Evolutionary conservation across 2,888 invertebrate genomes (phyloP), one percentile per base, ranked within the genome.

Genomic region (Noctuana brunneofusca): DNA sequence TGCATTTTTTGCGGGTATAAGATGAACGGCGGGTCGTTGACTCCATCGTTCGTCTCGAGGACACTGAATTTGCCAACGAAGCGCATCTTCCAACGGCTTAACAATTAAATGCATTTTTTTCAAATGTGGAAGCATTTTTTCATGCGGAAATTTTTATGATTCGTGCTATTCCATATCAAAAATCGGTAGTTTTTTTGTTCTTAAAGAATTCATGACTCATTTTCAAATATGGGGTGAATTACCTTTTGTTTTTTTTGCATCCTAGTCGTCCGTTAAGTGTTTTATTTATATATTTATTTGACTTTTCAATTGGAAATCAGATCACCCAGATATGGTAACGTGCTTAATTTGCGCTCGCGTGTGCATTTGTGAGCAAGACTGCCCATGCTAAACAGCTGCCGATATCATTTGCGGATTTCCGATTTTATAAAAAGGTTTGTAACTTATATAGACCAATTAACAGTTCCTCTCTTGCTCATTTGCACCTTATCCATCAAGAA

Each of bases 1-100:
- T 91, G 89, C 89, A 91, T 89, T 91, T 91, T 91, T 91, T 91
- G 89, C 87, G 82, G 79, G 75, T 80, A 75, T 73, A 80, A 88
- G 85, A 89, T 86, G 88, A 87, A 85, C 84, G 83, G 78, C 72
- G 79, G 87, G 84, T 86, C 85, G 75, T 79, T 84, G 89, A 86
- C 90, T 78, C 76, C 71, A 76, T 75, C 75, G 81, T 78, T 77
- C 78, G 84, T 83, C 87, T 86, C 84, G 75, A 74, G 74, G 82
- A 80, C 80, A 77, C 84, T 81, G 78, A 87, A 88, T 81, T 87
- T 78, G 81, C 84, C 83, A 84, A 75, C 85, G 76, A 70, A 84
- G 82, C 87, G 85, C 86, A 83, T 84, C 85, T 83, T 83, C 71
- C 72, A 80, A 65, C 73, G 69, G 63, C 70, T 70, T 67, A 72